Evolutionary conservation across 2,888 invertebrate genomes (phyloP), one percentile per base, ranked within the genome.

Genomic region (Cylloceria caligata): DNA sequence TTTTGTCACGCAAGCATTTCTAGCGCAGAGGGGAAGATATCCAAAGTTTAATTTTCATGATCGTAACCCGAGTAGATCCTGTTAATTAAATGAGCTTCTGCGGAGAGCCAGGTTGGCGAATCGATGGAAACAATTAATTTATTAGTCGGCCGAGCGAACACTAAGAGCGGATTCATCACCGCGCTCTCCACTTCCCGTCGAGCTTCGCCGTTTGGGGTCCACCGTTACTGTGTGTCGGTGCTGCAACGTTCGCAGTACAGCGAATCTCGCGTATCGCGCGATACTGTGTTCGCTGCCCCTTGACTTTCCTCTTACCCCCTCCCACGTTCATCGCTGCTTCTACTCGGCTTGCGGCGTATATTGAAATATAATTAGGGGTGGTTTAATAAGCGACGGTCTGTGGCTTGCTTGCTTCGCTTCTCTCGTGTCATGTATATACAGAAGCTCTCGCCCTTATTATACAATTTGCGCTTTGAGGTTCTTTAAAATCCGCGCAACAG

Each of bases 351-450:
- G 74, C 49, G 65, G 49, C 78, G 81, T 60, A 88, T 88, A 89
- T 90, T 90, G 89, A 90, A 90, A 90, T 90, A 89, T 89, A 89
- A 90, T 90, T 89, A 90, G 89, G 87, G 86, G 84, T 84, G 87
- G 88, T 90, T 90, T 90, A 90, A 90, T 89, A 90, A 88, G 88
- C 87, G 86, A 86, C 83, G 88, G 88, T 87, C 85, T 87, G 88
- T 81, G 90, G 90, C 87, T 88, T 87, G 36, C 49, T 52, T 73
- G 65, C 39, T 72, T 55, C 64, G 52, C 65, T 69, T 68, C 72
- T 64, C 73, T 64, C 67, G 62, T 45, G 27, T 27, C 60, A 24
- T 60, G 19, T 55, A 45, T 62, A 47, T 52, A 68, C 24, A 68
- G 13, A 30, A 21, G 3, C 60, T 60, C 60, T 30, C 34, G 7